Evolutionary conservation across 2,797 vertebrate genomes (phyloP).

Genomic region (Poecilia velifera): DNA sequence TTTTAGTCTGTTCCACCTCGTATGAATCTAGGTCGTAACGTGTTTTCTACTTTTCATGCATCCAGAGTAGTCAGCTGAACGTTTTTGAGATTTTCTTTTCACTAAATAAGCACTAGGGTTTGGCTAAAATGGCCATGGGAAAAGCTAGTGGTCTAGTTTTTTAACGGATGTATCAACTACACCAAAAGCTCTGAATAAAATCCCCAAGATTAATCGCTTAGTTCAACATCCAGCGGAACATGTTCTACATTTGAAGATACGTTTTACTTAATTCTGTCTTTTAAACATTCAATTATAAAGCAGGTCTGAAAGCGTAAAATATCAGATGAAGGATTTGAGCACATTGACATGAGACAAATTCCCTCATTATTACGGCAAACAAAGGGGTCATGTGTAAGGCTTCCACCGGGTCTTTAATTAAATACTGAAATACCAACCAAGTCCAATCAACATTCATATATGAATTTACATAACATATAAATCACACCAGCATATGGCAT

Average conservation of each 20-base stretch:
- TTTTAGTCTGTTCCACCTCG: background rate
- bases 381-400: conserved; percentile 22
- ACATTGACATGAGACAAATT: background rate
- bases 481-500: conserved; percentile 69
- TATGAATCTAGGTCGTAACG: background rate
- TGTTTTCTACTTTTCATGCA: background rate
- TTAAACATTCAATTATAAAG: background rate
- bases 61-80: background rate
- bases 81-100: background rate
- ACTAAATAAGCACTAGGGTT: background rate
- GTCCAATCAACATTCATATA: conserved; percentile 53
- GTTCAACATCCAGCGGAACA: background rate
- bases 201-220: background rate
- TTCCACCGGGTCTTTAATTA: conserved; percentile 49
- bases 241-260: background rate
- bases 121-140: background rate
- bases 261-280: background rate
- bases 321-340: background rate
- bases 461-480: conserved; percentile 71
- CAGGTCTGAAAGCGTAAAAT: background rate
- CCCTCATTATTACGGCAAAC: background rate
- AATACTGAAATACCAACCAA: conserved; percentile 54
- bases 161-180: background rate
- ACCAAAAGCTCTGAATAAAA: background rate
- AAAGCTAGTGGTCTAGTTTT: background rate